A percentile compares a stretch with the other conserved stretches of the same genome.
phyloP scores from a whole-genome alignment of 2,888 invertebrate species.

The Hypomecis atomaria region DNA sequence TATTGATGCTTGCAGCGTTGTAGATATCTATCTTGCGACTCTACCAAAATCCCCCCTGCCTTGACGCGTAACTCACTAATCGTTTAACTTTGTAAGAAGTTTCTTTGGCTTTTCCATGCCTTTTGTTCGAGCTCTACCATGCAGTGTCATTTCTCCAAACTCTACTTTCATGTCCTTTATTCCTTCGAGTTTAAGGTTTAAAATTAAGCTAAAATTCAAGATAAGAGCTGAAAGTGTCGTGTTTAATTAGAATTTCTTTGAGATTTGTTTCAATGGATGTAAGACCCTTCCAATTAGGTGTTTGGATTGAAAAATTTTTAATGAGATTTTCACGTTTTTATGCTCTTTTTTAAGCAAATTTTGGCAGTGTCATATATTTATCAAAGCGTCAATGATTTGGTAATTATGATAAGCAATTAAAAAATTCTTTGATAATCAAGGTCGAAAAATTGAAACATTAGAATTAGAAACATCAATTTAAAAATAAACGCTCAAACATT shows the following conservation, averaged over 20 bases:
- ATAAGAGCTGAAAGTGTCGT: constrained; percentile 54
- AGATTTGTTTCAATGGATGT: constrained; percentile 60
- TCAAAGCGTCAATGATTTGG: no score
- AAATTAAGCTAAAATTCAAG: constrained; percentile 37
- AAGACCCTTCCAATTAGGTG: constrained; percentile 67
- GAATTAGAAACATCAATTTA: no score
- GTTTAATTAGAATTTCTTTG: constrained; percentile 69
- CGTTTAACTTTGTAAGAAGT: constrained; percentile 70
- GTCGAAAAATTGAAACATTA: no score
- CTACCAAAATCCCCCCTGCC: constrained; percentile 38
- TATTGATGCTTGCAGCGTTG: no score
- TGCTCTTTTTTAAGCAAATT: constrained; percentile 21
- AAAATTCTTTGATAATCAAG: no score
- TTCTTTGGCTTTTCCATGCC: constrained; percentile 53
- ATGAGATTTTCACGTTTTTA: constrained; percentile 59
- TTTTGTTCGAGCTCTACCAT: constrained; percentile 69
- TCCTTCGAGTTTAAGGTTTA: constrained; percentile 44
- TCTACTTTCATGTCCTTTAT: constrained; percentile 53
- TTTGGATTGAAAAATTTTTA: constrained; percentile 74
- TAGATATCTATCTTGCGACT: not conserved
- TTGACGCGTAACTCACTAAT: constrained; percentile 66
- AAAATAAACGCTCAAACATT: no score
- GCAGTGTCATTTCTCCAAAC: constrained; percentile 63
- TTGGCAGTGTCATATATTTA: no score
- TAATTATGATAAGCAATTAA: no score